A percentile compares a stretch with the other conserved stretches of the same genome.
Evolutionary conservation across 2,113 vertebrate genomes (phyloP).

Genomic region (Psilopogon haemacephalus): DNA sequence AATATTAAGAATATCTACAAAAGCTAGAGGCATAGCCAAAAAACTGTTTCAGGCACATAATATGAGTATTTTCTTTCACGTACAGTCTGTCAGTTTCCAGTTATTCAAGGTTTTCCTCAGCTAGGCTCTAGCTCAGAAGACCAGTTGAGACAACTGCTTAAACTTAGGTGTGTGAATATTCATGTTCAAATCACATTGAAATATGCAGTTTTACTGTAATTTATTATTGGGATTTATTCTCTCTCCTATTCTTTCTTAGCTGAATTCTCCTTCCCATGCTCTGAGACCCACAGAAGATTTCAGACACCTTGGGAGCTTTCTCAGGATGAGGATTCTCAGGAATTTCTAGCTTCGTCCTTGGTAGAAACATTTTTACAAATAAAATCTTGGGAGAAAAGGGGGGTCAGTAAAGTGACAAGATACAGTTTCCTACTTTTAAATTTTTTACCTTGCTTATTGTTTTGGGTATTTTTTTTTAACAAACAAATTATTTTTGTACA

Average conservation of each 20-base stretch:
- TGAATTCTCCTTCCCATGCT: not conserved
- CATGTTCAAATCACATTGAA: not conserved
- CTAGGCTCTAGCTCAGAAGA: not conserved
- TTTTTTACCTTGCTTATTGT: too few relatives aligned
- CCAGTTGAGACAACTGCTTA: not conserved
- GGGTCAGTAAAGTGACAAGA: not conserved
- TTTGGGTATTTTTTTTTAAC: accelerated
- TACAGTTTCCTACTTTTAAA: not conserved
- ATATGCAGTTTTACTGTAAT: not conserved
- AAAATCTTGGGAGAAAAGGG: not conserved
- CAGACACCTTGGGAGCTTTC: not conserved
- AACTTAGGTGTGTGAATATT: not conserved
- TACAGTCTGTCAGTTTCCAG: not conserved
- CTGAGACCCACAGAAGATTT: not conserved
- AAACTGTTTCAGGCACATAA: not conserved
- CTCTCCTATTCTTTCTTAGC: not conserved
- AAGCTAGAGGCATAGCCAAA: not conserved
- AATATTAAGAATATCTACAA: not conserved
- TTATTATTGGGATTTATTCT: not conserved
- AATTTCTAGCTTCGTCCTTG: not conserved
- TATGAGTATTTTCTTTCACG: not conserved
- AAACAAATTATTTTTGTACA: not conserved
- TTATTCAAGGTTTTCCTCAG: not conserved
- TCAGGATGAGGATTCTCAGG: not conserved
- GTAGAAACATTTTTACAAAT: not conserved